Evolutionary conservation across 2,113 vertebrate species (phyloP).

Genomic region (Zosterops pallidus): DNA sequence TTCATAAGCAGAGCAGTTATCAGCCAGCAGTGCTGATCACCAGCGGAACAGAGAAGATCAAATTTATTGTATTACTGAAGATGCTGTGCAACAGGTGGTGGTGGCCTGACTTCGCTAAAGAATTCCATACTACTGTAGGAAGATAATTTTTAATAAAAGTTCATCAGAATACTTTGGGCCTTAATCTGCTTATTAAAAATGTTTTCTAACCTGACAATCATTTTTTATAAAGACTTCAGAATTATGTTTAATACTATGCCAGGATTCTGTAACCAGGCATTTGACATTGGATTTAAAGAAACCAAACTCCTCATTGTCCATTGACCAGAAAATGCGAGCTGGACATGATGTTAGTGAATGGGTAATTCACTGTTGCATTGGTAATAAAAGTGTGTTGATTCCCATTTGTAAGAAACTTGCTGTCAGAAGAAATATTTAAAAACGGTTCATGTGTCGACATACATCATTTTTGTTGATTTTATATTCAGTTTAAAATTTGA

Average conservation of each 20-base stretch:
- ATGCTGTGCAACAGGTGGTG: background rate
- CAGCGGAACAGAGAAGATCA: background rate
- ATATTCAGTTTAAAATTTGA: background rate
- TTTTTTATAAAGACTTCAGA: background rate
- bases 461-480: background rate
- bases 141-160: background rate
- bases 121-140: background rate
- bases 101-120: slow-evolving; percentile 1
- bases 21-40: background rate
- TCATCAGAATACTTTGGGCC: background rate
- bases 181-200: background rate
- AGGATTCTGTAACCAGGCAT: background rate
- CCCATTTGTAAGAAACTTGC: background rate
- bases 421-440: background rate
- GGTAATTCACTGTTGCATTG: background rate
- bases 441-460: background rate
- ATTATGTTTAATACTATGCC: background rate
- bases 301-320: background rate
- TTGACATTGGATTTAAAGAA: background rate
- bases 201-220: background rate
- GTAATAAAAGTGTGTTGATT: background rate
- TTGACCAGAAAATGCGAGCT: background rate
- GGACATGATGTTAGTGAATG: background rate
- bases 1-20: background rate
- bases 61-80: background rate